Percentiles rank a stretch among this genome's conserved stretches.
Evolutionary conservation across 2,888 invertebrate genomes (phyloP).

Genomic region (Drosophila austrosaltans): DNA sequence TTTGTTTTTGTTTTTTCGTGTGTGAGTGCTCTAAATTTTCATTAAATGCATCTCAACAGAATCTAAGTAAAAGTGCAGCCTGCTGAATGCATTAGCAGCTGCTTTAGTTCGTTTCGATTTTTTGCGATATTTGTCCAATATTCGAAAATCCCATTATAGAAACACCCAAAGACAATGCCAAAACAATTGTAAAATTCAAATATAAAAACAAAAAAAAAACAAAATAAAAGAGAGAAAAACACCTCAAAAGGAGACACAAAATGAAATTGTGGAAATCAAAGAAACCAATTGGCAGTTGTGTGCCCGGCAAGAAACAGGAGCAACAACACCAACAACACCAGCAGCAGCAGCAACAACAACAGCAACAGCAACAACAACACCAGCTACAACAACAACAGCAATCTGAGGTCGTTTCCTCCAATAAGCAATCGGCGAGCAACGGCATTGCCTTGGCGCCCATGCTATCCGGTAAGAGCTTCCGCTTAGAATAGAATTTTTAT

Average conservation of each 20-base stretch:
- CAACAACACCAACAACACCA: slow-evolving; percentile 77
- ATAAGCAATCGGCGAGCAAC: slow-evolving; percentile 55
- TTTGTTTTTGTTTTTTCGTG: slow-evolving; percentile 8
- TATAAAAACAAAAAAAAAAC: slow-evolving; percentile 4
- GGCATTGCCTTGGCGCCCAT: slow-evolving; percentile 82
- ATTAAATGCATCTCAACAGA: not conserved
- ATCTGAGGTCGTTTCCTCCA: slow-evolving; percentile 20
- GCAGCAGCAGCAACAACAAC: slow-evolving; percentile 57
- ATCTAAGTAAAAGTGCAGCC: not conserved
- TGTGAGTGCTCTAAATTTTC: slow-evolving; percentile 2
- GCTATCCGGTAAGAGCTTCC: slow-evolving; percentile 78
- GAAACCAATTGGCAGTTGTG: slow-evolving; percentile 83
- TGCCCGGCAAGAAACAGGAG: slow-evolving; percentile 82
- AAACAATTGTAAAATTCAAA: not conserved
- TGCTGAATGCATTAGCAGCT: not conserved
- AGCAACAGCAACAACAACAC: slow-evolving; percentile 38
- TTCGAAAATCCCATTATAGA: not conserved
- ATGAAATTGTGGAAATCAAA: slow-evolving; percentile 84
- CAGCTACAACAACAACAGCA: slow-evolving; percentile 32
- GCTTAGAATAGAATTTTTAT: slow-evolving; percentile 10
- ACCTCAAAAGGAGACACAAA: slow-evolving; percentile 22
- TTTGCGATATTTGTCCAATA: too few relatives aligned
- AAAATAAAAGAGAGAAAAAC: slow-evolving; percentile 9
- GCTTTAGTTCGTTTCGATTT: slow-evolving; percentile 4
- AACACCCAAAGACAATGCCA: slow-evolving; percentile 16